Base-by-base conservation (phyloP, 1,140 invertebrate genomes). In the Drosophila busckii region DNA sequence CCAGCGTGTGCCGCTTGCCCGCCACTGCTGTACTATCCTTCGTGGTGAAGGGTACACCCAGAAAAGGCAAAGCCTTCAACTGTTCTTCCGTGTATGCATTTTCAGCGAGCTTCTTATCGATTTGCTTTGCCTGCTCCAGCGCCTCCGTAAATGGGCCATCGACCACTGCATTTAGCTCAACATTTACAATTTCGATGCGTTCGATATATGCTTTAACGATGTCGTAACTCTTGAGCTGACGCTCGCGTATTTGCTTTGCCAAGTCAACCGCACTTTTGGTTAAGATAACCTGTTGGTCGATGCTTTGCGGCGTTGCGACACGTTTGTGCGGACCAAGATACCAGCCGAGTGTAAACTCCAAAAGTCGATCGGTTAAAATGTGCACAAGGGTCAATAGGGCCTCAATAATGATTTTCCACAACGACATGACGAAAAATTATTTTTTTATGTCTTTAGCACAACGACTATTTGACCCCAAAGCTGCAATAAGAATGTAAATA, bases 11-110 rank as follows among this genome's bases (percentile, higher is more conserved):
- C 1, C 91, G 84, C 84, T 94, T 88, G 10, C 92, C 93, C 76
- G 78, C 61, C 26, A 89, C 89, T 0, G 89, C 87, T 9, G 90
- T 90, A 41, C 89, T 89, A 64, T 91, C 90, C 67, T 91, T 92
- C 0, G 90, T 88, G 5, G 94, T 96, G 80, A 97, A 96, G 2
- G 96, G 96, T 10, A 97, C 91, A 15, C 94, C 94, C 20, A 94
- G 84, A 61, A 94, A 93, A 25, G 93, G 93, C 88, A 91, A 91
- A 2, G 89, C 84, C n/a, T 88, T 63, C 35, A 93, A 89, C 45
- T 90, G 88, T 12, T 91, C 89, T 8, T 91, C 88, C 0, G 87
- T 76, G n/a, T 90, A 70, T 34, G 73, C 67, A 5, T 90, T 89
- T 10, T 86, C 88, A 48, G 88, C 87, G 12, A 96, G 89, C 23